Base-by-base conservation (phyloP, 2,113 vertebrate species). In the Tympanuchus pallidicinctus region DNA sequence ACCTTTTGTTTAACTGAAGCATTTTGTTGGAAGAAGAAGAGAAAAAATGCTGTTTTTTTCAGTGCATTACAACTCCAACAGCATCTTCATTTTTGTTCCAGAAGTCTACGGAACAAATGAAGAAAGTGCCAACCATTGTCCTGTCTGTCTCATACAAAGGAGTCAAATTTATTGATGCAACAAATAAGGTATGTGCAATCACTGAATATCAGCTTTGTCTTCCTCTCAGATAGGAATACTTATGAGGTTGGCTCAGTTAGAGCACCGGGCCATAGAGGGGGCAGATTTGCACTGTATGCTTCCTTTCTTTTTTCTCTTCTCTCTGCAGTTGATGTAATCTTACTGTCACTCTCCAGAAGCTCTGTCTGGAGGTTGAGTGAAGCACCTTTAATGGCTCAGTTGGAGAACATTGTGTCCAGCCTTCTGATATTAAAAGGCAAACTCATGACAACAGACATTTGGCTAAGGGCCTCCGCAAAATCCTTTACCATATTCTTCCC, bases 61-160 rank as follows among this genome's bases (percentile, higher is more conserved):
- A 84, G 34, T 25, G 78, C 75, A 92, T 47, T 76, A 64, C 54
- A 74, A 81, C 21, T 90, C 93, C 97, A 96, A 97, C 83, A 79
- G 57, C 69, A 70, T 94, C 82, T 94, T 97, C 6, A 21, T 90
- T 98, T 97, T 97, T 83, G 73, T 98, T 98, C 90, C 97, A 99
- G 99, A 99, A 99, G 98, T 99, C 99, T 91, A 99, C 99, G 54
- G 99, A 99, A 98, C 99, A 99, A 96, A 99, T 99, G 99, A 99
- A 99, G 98, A 99, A 99, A 93, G 98, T 99, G 60, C 99, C 99
- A 79, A 99, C 99, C 82, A 99, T 99, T 95, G 98, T 99, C 48
- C 98, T 99, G 50, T 99, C 99, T 1, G 99, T 99, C 91, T 99
- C 99, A 75, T 99, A 99, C 98, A 99, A 99, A 96, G 99, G 99